Evolutionary conservation across 2,888 invertebrate species (phyloP).

Genomic region (Ochropacha duplaris): DNA sequence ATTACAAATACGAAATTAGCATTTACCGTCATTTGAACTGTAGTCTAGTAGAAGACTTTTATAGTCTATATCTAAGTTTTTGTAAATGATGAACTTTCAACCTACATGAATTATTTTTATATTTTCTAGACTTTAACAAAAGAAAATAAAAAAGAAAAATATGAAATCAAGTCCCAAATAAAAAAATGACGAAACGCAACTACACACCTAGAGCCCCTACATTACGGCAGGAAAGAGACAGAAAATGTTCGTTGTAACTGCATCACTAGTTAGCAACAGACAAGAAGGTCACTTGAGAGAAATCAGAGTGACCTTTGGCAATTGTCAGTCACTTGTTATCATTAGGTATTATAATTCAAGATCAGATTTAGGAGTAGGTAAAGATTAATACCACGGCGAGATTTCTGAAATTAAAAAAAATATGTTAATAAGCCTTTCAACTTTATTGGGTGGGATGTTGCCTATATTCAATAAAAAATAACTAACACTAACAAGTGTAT

Average conservation of each 20-base stretch:
- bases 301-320: slow-evolving; percentile 36
- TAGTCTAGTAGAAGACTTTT: too few species aligned
- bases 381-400: background rate
- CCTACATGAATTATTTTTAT: too few species aligned
- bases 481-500: too few species aligned
- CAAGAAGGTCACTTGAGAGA: slow-evolving; percentile 39
- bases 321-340: slow-evolving; percentile 29
- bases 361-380: slow-evolving; percentile 15
- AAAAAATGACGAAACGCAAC: background rate
- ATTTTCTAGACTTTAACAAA: too few species aligned
- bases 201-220: slow-evolving; percentile 4
- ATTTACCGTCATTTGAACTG: too few species aligned
- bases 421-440: too few species aligned
- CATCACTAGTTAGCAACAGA: slow-evolving; percentile 21
- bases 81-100: too few species aligned
- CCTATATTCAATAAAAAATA: too few species aligned
- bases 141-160: background rate
- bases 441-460: too few species aligned
- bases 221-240: slow-evolving; percentile 6
- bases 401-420: too few species aligned
- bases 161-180: background rate
- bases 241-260: slow-evolving; percentile 16
- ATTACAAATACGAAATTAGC: too few species aligned
- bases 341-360: slow-evolving; percentile 29
- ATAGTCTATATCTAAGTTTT: too few species aligned